Conservation (phyloP, 2,797 vertebrate genomes). For the Merluccius polli region DNA sequence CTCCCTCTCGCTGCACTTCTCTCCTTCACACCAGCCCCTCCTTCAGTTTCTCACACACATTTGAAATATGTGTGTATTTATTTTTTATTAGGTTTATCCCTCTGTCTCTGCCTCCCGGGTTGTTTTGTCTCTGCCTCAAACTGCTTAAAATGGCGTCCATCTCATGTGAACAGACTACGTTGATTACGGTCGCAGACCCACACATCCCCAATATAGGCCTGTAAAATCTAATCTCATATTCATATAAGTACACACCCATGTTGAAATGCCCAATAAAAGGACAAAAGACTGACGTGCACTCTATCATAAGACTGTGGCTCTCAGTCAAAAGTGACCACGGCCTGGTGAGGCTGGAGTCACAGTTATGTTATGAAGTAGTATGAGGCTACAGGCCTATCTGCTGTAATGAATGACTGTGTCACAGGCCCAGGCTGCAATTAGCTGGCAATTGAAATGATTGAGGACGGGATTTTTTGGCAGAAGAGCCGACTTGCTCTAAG, state of each 20-base stretch:
- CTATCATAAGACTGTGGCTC: neutral
- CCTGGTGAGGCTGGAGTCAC: neutral
- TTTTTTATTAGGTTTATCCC: neutral
- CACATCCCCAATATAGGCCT: neutral
- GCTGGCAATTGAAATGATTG: neutral
- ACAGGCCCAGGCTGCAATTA: neutral
- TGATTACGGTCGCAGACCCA: neutral
- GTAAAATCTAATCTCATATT: neutral
- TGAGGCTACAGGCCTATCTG: neutral
- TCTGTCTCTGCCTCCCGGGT: neutral
- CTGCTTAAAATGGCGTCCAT: neutral
- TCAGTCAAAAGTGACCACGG: neutral
- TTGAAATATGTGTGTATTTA: neutral
- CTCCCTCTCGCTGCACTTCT: constrained; percentile 25
- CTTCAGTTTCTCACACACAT: constrained; percentile 25
- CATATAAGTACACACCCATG: neutral
- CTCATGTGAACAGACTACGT: neutral
- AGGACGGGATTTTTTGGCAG: neutral
- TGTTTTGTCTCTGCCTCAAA: neutral
- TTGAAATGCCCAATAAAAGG: neutral
- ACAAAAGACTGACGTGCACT: neutral
- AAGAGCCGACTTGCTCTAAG: neutral
- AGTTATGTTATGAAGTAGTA: neutral
- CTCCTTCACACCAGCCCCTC: constrained; percentile 5
- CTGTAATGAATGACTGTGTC: neutral